These are phyloP conservation scores for Chaitophorus viminalis DNA, from an alignment of 2,888 invertebrate genomes.

Conservation along the genomic window DNA sequence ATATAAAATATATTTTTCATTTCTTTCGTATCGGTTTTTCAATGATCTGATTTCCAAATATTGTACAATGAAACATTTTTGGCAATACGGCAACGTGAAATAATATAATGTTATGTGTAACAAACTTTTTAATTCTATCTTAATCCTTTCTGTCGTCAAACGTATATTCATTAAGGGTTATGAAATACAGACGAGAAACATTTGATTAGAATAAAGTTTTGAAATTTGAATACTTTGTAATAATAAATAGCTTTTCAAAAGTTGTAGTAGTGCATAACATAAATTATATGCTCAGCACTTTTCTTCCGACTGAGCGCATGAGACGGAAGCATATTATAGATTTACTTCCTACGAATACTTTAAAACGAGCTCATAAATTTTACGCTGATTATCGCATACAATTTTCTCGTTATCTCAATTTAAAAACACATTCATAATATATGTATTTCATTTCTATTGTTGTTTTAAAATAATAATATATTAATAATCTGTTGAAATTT, in stretches of 20 bases:
- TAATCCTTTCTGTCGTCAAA: constrained; percentile 32
- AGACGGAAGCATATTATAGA: neutral
- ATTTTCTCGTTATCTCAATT: neutral
- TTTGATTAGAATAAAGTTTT: constrained; percentile 42
- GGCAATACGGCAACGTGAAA: neutral
- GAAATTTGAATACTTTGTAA: constrained; percentile 35
- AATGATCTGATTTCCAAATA: constrained; percentile 8
- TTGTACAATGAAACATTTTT: neutral
- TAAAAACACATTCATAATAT: neutral
- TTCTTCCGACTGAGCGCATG: neutral
- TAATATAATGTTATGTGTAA: neutral
- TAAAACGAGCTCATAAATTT: neutral
- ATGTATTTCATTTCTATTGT: neutral
- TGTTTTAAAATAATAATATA: neutral
- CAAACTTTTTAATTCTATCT: constrained; percentile 25
- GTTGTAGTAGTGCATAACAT: constrained; percentile 15
- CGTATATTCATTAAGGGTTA: constrained; percentile 27
- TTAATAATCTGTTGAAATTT: neutral
- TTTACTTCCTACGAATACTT: neutral
- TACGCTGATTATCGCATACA: neutral
- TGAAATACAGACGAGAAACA: constrained; percentile 17
- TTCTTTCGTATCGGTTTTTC: neutral
- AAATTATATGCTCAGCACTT: constrained; percentile 23
- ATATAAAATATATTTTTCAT: neutral
- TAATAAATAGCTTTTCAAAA: constrained; percentile 45